Evolutionary conservation across 2,113 vertebrate species (phyloP), one percentile per base, ranked within the genome.

Genomic region (Patagioenas fasciata): DNA sequence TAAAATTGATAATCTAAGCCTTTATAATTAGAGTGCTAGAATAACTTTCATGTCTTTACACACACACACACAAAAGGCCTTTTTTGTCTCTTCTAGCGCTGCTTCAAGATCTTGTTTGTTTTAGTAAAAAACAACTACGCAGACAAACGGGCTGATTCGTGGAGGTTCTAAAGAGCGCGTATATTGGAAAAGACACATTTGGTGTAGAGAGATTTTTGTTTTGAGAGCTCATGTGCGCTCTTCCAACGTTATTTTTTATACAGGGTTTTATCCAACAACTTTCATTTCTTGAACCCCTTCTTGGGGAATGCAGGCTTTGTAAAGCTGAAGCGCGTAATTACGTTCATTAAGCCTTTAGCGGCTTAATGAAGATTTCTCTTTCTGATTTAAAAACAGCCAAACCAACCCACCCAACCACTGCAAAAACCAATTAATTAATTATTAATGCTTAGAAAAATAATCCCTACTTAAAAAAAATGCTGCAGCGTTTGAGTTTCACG

Each of bases 321-420:
- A 40, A 58, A 58, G 62, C 62, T 66, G 4, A 18, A 1, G 5
- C 11, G 24, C 42, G 18, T 7, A 23, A 32, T 26, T 40, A 5
- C 1, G 7, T 20, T n/a, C 26, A 23, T 56, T 47, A 42, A 1
- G 32, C 10, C 3, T 53, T 78, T 47, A 29, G 42, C 60, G 19
- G 15, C 14, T 80, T 56, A 20, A 1, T 10, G 2, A 47, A 54
- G 47, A 21, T n/a, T 79, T 72, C 3, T 64, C 25, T 26, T 80
- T 26, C 53, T 64, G 38, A 44, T 54, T 80, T 29, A 29, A 80
- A 85, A 58, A 3, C 10, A 54, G 34, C 19, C 18, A 38, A 38
- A 10, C 12, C 26, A 9, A 26, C 51, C 26, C 26, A 38, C 7
- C 10, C 3, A 50, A 4, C 15, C 4, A 14, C 6, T 1, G 7